Evolutionary conservation across 1,140 invertebrate genomes (phyloP).

Genomic region (Drosophila malerkotliana): DNA sequence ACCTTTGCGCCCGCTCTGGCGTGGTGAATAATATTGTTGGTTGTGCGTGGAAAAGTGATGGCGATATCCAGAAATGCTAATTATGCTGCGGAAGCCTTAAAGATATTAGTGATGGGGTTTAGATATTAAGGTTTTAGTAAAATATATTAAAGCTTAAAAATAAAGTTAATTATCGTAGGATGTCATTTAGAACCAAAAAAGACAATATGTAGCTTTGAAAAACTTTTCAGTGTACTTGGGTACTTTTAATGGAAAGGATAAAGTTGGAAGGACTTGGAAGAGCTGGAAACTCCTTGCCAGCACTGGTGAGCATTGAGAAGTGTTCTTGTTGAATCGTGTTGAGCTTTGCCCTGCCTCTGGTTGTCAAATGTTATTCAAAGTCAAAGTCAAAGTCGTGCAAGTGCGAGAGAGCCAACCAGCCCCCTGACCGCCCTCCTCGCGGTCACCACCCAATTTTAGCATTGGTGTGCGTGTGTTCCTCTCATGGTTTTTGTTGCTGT

Average conservation of each 20-base stretch:
- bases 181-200: too few species aligned
- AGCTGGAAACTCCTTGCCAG: background rate
- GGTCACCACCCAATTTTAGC: conserved; percentile 36
- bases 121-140: background rate
- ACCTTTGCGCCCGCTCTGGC: conserved; percentile 50
- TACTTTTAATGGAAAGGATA: background rate
- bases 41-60: conserved; percentile 41
- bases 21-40: conserved; percentile 61
- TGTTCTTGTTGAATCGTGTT: background rate
- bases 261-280: background rate
- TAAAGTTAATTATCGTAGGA: background rate
- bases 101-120: conserved; percentile 2
- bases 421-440: conserved; percentile 13
- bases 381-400: conserved; percentile 68
- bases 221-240: background rate
- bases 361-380: conserved; percentile 78
- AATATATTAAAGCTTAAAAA: background rate
- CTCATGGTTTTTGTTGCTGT: conserved; percentile 1
- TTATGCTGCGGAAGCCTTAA: conserved; percentile 17
- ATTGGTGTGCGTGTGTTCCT: conserved; percentile 38
- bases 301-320: background rate
- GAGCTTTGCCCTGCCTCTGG: conserved; percentile 12
- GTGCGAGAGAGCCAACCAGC: conserved; percentile 42
- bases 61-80: conserved; percentile 36
- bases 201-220: too few species aligned